Evolutionary conservation across 1,140 invertebrate genomes (phyloP), one percentile per base, ranked within the genome.

Genomic region (Listronotus bonariensis): DNA sequence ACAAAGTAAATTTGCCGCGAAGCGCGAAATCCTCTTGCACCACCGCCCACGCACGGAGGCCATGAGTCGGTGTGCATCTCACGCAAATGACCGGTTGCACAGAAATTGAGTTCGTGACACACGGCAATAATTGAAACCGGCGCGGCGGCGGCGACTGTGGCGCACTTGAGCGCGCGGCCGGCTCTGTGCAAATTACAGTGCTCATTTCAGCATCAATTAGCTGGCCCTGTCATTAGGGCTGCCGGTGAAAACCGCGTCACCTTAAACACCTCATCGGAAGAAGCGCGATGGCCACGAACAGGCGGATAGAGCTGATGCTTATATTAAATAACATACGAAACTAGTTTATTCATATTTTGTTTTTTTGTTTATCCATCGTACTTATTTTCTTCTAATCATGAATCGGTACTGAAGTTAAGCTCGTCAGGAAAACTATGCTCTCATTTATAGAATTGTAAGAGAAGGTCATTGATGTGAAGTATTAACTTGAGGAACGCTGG

Each of bases 41-140:
- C 57, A 68, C 49, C 68, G 52, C 60, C 60, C 69, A 69, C 56
- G 56, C 56, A 34, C 56, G 56, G 38, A 17, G 32, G 20, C 56
- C 56, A 4, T 17, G 15, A 11, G 32, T 6, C 56, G 42, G 8
- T 17, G 45, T 26, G 45, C 45, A 48, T 60, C 68, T 65, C 65
- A 57, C 63, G 68, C 57, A 71, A 74, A 74, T 71, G 65, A 74
- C 59, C 71, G 69, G 71, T 74, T 71, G 71, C 68, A 66, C 57
- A 72, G 68, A 73, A 71, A 74, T 74, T 73, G 73, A 74, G 71
- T 74, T 72, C 73, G 73, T 74, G 73, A 73, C 70, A 73, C 71
- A 72, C 72, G 69, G 72, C 66, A 74, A 69, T 72, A 72, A 75
- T 75, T 72, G 72, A 73, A 75, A 72, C 62, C 68, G 65, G 43